Base-by-base conservation (phyloP, 2,797 vertebrate species). In the Lagocephalus sceleratus region DNA sequence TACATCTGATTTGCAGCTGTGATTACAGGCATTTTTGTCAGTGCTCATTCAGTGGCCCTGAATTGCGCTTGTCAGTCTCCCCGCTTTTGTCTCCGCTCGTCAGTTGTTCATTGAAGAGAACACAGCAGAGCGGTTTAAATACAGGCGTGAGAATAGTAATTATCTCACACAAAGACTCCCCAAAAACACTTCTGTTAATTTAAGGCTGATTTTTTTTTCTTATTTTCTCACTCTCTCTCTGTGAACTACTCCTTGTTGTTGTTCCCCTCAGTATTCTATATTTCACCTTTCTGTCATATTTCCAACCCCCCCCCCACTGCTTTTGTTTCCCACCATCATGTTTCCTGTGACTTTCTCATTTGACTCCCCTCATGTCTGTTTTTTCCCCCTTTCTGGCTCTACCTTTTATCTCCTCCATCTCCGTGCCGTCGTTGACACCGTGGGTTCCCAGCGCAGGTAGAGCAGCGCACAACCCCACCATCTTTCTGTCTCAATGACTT, bases 401-500 rank as follows among this genome's bases (percentile, higher is more conserved):
- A 60, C 3, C 63, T 72, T 79, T 85, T 73, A 85, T 87, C 78
- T 68, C 63, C 57, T 75, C 71, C 76, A 61, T 75, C 81, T 81
- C 54, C 39, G 0, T 58, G 75, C 74, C 76, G 62, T 59, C 29
- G 20, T 51, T 68, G 74, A 81, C 73, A 68, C 73, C 38, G 47
- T 35, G 46, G 71, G 76, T 68, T 78, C 66, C 70, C 68, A 47
- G 75, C 47, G 40, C 84, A 88, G 89, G 86, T 90, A 86, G 57
- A 81, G 76, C 73, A 68, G 75, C 79, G 54, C 85, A 75, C 77
- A 80, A 69, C 76, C 73, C 75, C 26, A 39, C 74, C 66, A 75
- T 66, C 74, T 71, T 71, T 70, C 64, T 82, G 88, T 89, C 89
- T 83, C 78, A 75, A 69, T 76, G 78, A 76, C 75, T 92, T 90